Conservation (phyloP, 2,888 invertebrate species). For the Esperia sulphurella region DNA sequence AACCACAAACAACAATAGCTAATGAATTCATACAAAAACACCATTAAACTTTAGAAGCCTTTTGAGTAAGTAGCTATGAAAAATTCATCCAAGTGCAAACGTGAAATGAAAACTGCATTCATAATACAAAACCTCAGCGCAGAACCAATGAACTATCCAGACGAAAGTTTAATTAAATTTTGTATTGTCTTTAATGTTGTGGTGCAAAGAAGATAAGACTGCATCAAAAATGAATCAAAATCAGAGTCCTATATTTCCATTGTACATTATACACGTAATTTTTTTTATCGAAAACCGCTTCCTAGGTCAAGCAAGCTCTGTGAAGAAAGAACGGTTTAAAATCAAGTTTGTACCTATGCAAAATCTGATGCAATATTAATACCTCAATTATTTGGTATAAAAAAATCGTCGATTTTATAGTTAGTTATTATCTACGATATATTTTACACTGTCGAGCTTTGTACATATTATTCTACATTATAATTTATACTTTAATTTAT, state of each 20-base stretch:
- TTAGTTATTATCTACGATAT: too few species aligned
- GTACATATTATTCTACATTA: too few species aligned
- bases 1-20: neutral
- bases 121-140: slow-evolving; percentile 49
- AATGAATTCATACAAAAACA: neutral
- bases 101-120: slow-evolving; percentile 35
- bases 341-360: too few species aligned
- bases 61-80: slow-evolving; percentile 3
- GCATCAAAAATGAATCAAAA: neutral
- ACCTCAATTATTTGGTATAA: too few species aligned
- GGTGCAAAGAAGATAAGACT: slow-evolving; percentile 20
- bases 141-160: slow-evolving; percentile 66
- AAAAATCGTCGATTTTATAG: too few species aligned
- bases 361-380: too few species aligned
- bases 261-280: too few species aligned
- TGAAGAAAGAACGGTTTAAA: too few species aligned
- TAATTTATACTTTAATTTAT: too few species aligned
- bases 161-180: slow-evolving; percentile 71
- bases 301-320: too few species aligned
- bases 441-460: too few species aligned
- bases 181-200: slow-evolving; percentile 60
- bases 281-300: too few species aligned
- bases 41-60: neutral
- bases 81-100: slow-evolving; percentile 17
- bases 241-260: neutral